Percentiles rank a stretch among this genome's conserved stretches.
Conservation (phyloP, 2,888 invertebrate species). For the Schizotus pectinicornis region DNA sequence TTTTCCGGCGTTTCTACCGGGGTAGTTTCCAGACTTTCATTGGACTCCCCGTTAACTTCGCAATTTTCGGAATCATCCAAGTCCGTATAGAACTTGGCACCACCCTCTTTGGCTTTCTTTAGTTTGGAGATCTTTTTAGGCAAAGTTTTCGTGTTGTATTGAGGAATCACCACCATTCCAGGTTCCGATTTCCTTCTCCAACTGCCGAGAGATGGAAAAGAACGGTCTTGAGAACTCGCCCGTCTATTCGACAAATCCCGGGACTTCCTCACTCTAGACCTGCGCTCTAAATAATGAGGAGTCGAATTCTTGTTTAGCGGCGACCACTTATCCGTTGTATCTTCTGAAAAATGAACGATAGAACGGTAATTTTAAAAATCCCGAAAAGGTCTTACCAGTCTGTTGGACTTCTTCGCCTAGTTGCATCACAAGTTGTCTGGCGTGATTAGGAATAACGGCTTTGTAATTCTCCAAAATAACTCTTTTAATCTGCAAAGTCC, state of each 20-base stretch:
- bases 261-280: slow-evolving; percentile 71
- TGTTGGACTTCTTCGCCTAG: slow-evolving; percentile 72
- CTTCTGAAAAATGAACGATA: slow-evolving; percentile 43
- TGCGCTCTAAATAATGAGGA: slow-evolving; percentile 88
- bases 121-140: slow-evolving; percentile 75
- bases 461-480: slow-evolving; percentile 94
- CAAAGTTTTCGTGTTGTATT: slow-evolving; percentile 71
- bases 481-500: slow-evolving; percentile 80
- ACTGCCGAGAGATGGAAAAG: slow-evolving; percentile 65
- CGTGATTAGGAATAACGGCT: slow-evolving; percentile 92
- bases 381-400: slow-evolving; percentile 41
- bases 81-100: slow-evolving; percentile 71
- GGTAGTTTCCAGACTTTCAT: slow-evolving; percentile 61
- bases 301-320: slow-evolving; percentile 81
- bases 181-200: slow-evolving; percentile 79
- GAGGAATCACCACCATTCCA: slow-evolving; percentile 56
- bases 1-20: slow-evolving; percentile 37
- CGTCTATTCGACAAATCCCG: slow-evolving; percentile 57
- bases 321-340: slow-evolving; percentile 53
- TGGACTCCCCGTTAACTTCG: slow-evolving; percentile 61
- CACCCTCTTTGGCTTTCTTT: slow-evolving; percentile 68
- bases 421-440: slow-evolving; percentile 89
- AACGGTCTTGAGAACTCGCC: slow-evolving; percentile 58
- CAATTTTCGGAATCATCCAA: slow-evolving; percentile 67
- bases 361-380: slow-evolving; percentile 1